Evolutionary conservation across 2,888 invertebrate genomes (phyloP).

Genomic region (Epinotia brunnichana): DNA sequence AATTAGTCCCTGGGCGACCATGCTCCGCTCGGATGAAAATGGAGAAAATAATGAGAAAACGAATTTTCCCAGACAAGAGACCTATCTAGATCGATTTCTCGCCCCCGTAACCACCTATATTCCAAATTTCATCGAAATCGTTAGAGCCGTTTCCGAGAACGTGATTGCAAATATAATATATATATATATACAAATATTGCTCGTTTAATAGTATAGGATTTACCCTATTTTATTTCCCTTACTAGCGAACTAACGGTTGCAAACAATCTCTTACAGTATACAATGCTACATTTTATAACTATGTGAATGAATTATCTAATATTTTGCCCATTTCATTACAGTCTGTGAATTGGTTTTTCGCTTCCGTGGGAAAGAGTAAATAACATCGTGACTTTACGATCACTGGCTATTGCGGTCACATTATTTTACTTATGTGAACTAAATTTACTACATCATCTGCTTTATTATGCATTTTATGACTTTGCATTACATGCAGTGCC

Average conservation of each 20-base stretch:
- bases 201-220: not conserved
- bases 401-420: conserved; percentile 18
- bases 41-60: too few species aligned
- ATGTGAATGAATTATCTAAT: conserved; percentile 8
- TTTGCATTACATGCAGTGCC: too few species aligned
- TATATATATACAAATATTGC: not conserved
- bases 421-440: conserved; percentile 14
- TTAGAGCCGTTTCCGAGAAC: too few species aligned
- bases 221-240: not conserved
- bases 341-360: conserved; percentile 24
- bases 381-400: conserved; percentile 28
- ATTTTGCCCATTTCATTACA: conserved; percentile 7
- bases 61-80: too few species aligned
- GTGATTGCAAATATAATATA: too few species aligned
- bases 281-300: not conserved
- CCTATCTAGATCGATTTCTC: too few species aligned
- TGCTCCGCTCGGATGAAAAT: too few species aligned
- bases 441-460: not conserved
- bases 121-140: too few species aligned
- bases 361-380: conserved; percentile 32
- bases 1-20: too few species aligned
- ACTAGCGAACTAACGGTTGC: not conserved
- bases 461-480: not conserved
- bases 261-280: conserved; percentile 5
- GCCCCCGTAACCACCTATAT: too few species aligned